These are phyloP conservation scores for Pristiophorus japonicus DNA, from an alignment of 2,113 vertebrate species.

Conservation along the genomic window DNA sequence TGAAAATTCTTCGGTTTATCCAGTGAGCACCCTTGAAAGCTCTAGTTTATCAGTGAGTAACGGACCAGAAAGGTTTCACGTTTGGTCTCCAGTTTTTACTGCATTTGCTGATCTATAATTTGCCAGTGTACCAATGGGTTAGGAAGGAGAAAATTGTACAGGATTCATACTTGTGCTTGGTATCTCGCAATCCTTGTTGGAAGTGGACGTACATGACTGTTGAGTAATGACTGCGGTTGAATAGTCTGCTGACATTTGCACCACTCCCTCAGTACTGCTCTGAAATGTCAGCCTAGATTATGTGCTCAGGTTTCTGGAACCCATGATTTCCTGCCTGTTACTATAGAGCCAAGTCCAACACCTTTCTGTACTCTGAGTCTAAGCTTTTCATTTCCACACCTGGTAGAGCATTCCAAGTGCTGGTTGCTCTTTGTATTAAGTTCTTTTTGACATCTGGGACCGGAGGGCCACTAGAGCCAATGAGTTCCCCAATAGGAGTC, in stretches of 20 bases:
- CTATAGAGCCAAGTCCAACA: background rate
- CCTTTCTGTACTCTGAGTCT: background rate
- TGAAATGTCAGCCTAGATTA: background rate
- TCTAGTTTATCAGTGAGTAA: background rate
- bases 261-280: background rate
- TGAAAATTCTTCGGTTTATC: background rate
- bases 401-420: background rate
- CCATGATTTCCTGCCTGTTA: background rate
- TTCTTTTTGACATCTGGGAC: background rate
- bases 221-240: background rate
- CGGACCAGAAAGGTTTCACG: background rate
- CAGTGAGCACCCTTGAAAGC: background rate
- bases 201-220: background rate
- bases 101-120: background rate
- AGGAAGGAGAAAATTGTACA: background rate
- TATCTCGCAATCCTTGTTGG: background rate
- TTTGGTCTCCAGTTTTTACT: background rate
- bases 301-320: background rate
- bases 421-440: background rate
- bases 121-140: background rate
- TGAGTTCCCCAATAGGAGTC: background rate
- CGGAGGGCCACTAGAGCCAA: background rate
- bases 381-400: background rate
- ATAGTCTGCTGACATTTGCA: background rate
- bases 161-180: background rate